These are phyloP conservation scores for Spizaetus ornatus DNA, from an alignment of 2,113 vertebrate genomes.

Conservation along the genomic window DNA sequence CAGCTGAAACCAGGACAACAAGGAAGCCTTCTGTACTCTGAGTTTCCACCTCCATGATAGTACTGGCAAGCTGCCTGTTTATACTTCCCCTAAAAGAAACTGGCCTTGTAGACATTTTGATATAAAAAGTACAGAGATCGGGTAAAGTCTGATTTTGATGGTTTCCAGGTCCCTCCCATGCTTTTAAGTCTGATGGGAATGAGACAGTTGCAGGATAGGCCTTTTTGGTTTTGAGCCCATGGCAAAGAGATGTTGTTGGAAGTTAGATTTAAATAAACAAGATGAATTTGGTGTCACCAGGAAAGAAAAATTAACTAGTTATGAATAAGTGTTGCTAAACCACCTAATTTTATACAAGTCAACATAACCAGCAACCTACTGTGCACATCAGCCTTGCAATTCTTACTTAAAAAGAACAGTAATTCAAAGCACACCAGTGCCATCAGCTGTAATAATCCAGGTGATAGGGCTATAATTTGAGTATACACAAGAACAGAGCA, in stretches of 20 bases:
- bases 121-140: background rate
- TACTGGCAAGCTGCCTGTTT: background rate
- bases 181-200: background rate
- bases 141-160: background rate
- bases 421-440: background rate
- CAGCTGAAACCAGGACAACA: background rate
- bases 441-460: background rate
- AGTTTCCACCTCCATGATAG: background rate
- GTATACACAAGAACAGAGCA: background rate
- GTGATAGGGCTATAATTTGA: background rate
- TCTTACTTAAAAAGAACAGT: background rate
- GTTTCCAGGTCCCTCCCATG: background rate
- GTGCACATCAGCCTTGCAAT: background rate
- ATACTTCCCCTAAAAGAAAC: background rate
- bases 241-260: background rate
- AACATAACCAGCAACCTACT: background rate
- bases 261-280: background rate
- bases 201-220: background rate
- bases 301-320: background rate
- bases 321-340: background rate
- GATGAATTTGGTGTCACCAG: background rate
- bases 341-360: background rate
- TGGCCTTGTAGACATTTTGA: background rate
- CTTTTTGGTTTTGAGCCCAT: background rate
- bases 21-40: background rate